Base-by-base conservation (phyloP, 2,113 vertebrate genomes). In the Callipepla squamata region DNA sequence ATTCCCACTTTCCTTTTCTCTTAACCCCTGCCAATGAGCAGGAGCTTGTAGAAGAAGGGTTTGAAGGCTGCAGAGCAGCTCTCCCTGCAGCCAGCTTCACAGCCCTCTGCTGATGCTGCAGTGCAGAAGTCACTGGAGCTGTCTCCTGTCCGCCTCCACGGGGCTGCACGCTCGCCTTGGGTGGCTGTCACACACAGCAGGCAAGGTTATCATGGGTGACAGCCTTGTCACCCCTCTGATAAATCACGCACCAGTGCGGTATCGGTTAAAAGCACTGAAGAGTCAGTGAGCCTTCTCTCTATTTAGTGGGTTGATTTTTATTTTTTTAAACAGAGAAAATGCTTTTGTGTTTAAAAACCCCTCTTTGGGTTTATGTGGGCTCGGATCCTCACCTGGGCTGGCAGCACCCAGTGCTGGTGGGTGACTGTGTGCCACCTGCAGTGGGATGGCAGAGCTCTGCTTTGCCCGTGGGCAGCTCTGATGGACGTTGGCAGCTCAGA, bases 401-500 rank as follows among this genome's bases (percentile, higher is more conserved):
- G 76, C 80, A 74, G 80, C 4, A 1, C 82, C 44, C 11, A 81
- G 38, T 68, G 91, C 62, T 32, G 79, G 75, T 63, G 68, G 79
- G 76, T 44, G 85, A 30, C 82, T 34, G 59, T 30, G 63, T 53
- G 47, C 48, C 5, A 28, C 0, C 68, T 80, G 42, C 7, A 7
- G 0, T 0, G 76, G 42, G 83, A 88, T 81, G 76, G 68, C 93
- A 76, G 70, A 73, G 93, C 75, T 58, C 58, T 2, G 30, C 80
- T 92, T 22, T 67, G 77, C 80, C 89, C 0, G 0, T 66, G 14
- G 85, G 82, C 85, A 59, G 85, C 95, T 93, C 85, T 95, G 90
- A 95, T 85, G 94, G 90, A 83, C 51, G 84, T 75, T 95, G 88
- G 90, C 92, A 92, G 86, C 66, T 6, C 83, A 79, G 83, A 90